These are phyloP conservation scores for Lordiphosa fenestrarum DNA, from an alignment of 2,888 invertebrate genomes.

Conservation along the genomic window DNA sequence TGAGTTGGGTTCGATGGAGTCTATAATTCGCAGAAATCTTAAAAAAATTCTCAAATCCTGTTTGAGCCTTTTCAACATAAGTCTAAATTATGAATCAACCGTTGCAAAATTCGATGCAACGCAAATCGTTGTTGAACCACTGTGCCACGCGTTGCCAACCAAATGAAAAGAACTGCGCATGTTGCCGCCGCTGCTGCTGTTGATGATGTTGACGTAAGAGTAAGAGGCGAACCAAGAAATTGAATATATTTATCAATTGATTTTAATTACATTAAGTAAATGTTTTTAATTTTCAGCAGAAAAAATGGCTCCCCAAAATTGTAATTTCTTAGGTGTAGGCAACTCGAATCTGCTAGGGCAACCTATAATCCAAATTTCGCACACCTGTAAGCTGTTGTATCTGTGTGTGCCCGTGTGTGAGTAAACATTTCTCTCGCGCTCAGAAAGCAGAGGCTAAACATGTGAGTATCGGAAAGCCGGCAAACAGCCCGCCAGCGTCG, in stretches of 20 bases:
- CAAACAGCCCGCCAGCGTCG: slow-evolving; percentile 37
- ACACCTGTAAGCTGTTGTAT: slow-evolving; percentile 1
- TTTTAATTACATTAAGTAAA: slow-evolving; percentile 8
- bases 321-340: neutral
- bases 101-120: too few relatives aligned
- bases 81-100: too few relatives aligned
- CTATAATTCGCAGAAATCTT: too few relatives aligned
- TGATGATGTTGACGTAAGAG: slow-evolving; percentile 40
- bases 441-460: slow-evolving; percentile 7
- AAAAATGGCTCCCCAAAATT: too few relatives aligned
- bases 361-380: neutral
- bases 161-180: slow-evolving; percentile 2
- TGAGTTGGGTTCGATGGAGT: too few relatives aligned
- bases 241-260: slow-evolving; percentile 29
- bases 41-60: too few relatives aligned
- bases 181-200: slow-evolving; percentile 16
- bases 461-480: slow-evolving; percentile 30
- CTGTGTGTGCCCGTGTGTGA: neutral
- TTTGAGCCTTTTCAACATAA: too few relatives aligned
- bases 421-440: slow-evolving; percentile 17
- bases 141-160: slow-evolving; percentile 51
- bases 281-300: neutral
- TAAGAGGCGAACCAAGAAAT: slow-evolving; percentile 28
- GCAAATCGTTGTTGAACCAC: too few relatives aligned
- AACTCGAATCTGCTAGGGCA: neutral